Evolutionary conservation across 2,797 vertebrate species (phyloP), one percentile per base, ranked within the genome.

Genomic region (Sciurus vulgaris): DNA sequence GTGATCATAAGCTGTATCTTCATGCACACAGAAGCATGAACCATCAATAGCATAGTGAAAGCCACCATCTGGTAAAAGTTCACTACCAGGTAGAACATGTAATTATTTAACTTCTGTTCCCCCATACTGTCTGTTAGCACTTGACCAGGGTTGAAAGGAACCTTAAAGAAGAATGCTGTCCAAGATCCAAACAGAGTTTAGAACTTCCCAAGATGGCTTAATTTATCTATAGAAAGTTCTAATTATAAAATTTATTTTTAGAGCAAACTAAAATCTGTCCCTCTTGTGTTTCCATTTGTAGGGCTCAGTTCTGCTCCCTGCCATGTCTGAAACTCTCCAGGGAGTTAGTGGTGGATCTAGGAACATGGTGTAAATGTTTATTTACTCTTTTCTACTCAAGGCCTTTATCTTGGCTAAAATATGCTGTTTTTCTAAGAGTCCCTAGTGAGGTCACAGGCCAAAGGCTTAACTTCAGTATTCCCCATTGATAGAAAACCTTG

Each of bases 161-260:
- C 2, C 35, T 56, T 89, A 76, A 86, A 90, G 35, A 63, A n/a
- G 74, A 93, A 89, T 70, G 26, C 13, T 89, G 13, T 65, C 35
- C 15, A 86, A 89, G 14, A 86, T 41, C 11, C n/a, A 94, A 61
- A 85, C 49, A 89, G 79, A 96, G 13, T 10, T 74, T 33, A 89
- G 24, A 81, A 96, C 14, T 81, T 86, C 24, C 51, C 13, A n/a
- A 82, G 51, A 86, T 18, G 51, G 24, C 30, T 35, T 74, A 84
- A 33, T 33, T 35, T 15, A 82, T 69, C 14, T 65, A 91, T n/a
- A 67, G 35, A 82, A 65, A 94, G 30, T 8, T 82, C 30, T 82
- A 33, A 28, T 56, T 81, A 65, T n/a, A 78, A 96, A 86, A 15
- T 84, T 56, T 9, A 91, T n/a, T 67, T 78, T 93, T 65, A 87